Evolutionary conservation across 1,140 invertebrate genomes (phyloP), one percentile per base, ranked within the genome.

Genomic region (Oncopodura yosiiana): DNA sequence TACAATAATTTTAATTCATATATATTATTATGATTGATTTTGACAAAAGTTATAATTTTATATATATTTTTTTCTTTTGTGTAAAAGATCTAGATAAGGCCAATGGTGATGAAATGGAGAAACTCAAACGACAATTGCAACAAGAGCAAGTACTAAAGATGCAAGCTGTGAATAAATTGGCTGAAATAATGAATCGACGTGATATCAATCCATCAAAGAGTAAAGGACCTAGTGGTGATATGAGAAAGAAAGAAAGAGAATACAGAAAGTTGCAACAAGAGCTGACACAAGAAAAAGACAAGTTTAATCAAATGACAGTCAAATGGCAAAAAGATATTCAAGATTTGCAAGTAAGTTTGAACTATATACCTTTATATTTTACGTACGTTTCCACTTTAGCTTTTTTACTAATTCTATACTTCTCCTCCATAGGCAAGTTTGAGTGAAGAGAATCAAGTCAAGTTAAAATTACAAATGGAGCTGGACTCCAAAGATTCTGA

Each of bases 111-210:
- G 81, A 80, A 49, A 76, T 90, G 6, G 84, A 89, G 53, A 84
- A 85, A 66, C 72, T 96, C 54, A 80, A 77, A 63, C 87, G 84
- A 67, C 88, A 90, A 71, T 74, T 94, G 56, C 84, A 91, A 66
- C 87, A 84, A 29, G 93, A 97, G 72, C 83, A 84, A 66, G 70
- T 94, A 61, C 75, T 91, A 53, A 93, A 92, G 68, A 81, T 85
- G 65, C 85, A 94, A 71, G 94, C 94, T 42, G 90, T 98, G 27
- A 94, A 95, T 71, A 98, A 98, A 69, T 74, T 98, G 39, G 88
- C 92, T 4, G 93, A 98, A 72, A 88, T 98, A 21, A 91, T 97
- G 86, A 93, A 94, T 68, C 77, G 66, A n/a, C 61, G 61, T 27
- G 62, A 64, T 29, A 37, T 64, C 37, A 63, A 63, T 50, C 54